phyloP scores from a whole-genome alignment of 53 echinoderm and acorn worm genomes.

The Arbacia lixula region DNA sequence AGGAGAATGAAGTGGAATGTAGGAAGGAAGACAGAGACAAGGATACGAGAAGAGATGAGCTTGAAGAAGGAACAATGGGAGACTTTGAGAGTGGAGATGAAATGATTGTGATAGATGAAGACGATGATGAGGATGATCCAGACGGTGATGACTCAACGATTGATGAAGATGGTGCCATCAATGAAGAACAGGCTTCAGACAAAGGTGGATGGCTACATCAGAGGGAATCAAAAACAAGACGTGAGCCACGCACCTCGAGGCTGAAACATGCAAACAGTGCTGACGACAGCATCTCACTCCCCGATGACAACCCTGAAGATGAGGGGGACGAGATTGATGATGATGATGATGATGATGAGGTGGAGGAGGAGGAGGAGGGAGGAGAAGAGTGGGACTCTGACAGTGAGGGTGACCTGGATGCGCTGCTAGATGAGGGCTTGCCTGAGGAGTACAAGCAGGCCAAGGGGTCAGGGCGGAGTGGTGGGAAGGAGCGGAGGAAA shows the following conservation, averaged over 20 bases:
- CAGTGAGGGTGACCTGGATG: constrained; percentile 80
- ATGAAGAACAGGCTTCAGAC: not conserved
- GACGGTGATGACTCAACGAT: not conserved
- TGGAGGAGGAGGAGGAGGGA: constrained; percentile 38
- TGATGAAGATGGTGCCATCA: not conserved
- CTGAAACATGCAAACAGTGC: not conserved
- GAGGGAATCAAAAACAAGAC: no score
- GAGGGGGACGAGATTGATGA: constrained; percentile 19
- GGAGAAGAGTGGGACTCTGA: constrained; percentile 58
- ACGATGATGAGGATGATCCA: constrained; percentile 3
- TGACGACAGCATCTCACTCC: no score
- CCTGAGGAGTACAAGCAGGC: constrained; percentile 67
- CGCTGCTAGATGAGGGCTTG: constrained; percentile 79
- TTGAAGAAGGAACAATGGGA: no score
- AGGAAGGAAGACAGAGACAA: no score
- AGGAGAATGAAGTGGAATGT: no score
- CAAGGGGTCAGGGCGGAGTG: constrained; percentile 55
- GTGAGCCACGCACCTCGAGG: not conserved
- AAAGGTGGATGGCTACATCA: not conserved
- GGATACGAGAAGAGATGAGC: constrained; percentile 1
- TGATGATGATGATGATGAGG: constrained; percentile 14
- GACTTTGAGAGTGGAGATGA: constrained; percentile 7
- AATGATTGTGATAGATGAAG: constrained; percentile 33
- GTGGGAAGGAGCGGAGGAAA: constrained; percentile 36
- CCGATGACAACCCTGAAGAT: not conserved